A percentile compares a stretch with the other conserved stretches of the same genome.
Conservation (phyloP, 2,113 vertebrate species). For the Phrynosoma platyrhinos region DNA sequence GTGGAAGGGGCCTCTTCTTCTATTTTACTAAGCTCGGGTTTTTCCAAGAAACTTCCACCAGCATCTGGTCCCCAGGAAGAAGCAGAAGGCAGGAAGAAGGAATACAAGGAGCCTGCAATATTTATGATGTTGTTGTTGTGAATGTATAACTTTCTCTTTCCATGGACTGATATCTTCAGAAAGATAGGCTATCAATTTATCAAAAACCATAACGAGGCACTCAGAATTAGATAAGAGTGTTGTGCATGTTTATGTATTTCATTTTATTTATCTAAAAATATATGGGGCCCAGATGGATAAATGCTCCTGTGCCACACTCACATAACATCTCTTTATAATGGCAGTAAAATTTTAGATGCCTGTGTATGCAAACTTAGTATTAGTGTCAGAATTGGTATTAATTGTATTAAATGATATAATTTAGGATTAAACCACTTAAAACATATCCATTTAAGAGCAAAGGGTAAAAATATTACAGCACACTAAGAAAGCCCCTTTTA, state of each 20-base stretch:
- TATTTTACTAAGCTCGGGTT: conserved; percentile 48
- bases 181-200: conserved; percentile 50
- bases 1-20: conserved; percentile 58
- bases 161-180: conserved; percentile 28
- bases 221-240: conserved; percentile 40
- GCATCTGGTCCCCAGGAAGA: conserved; percentile 64
- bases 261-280: conserved; percentile 9
- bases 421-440: background rate
- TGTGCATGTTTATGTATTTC: conserved; percentile 22
- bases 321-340: conserved; percentile 13
- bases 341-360: conserved; percentile 21
- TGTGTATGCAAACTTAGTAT: background rate
- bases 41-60: conserved; percentile 53
- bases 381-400: background rate
- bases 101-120: conserved; percentile 58
- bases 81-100: conserved; percentile 39
- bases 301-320: background rate
- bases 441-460: too few relatives aligned
- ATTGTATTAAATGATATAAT: background rate
- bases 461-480: too few relatives aligned
- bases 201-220: conserved; percentile 54
- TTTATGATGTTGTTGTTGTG: conserved; percentile 55
- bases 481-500: too few relatives aligned
- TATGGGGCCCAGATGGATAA: conserved; percentile 19
- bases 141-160: conserved; percentile 54